These are phyloP conservation scores for Harpagifer antarcticus DNA, from an alignment of 2,797 vertebrate genomes.

Conservation along the genomic window DNA sequence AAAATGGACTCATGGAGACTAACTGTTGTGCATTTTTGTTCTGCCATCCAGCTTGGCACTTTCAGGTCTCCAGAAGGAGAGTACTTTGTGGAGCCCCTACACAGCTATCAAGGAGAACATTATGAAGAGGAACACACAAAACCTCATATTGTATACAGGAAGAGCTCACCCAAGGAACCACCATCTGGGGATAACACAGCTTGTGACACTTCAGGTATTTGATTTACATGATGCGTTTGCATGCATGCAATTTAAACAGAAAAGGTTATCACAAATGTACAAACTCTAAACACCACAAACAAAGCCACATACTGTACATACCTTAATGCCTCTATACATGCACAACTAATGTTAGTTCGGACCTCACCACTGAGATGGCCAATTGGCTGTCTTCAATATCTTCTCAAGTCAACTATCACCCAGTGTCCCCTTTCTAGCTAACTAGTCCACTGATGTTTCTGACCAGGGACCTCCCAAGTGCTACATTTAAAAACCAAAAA, in stretches of 20 bases:
- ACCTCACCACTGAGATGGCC: conserved; percentile 6
- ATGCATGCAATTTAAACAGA: conserved; percentile 2
- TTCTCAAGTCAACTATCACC: conserved; percentile 38
- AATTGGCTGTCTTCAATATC: conserved; percentile 38
- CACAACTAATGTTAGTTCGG: background rate
- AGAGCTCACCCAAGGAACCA: conserved; percentile 79
- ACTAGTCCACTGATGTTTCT: conserved; percentile 15
- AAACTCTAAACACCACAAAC: conserved; percentile 1
- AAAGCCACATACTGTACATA: background rate
- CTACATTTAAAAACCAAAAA: conserved; percentile 4
- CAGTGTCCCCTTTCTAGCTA: conserved; percentile 21
- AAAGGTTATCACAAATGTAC: background rate
- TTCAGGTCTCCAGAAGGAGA: conserved; percentile 97
- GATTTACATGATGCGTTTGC: background rate
- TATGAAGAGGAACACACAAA: conserved; percentile 96
- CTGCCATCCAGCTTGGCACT: conserved; percentile 91
- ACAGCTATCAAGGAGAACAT: conserved; percentile 88
- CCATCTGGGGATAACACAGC: conserved; percentile 76
- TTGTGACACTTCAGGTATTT: conserved; percentile 93
- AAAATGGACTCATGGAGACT: conserved; percentile 41
- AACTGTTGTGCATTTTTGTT: conserved; percentile 46
- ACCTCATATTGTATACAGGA: conserved; percentile 95
- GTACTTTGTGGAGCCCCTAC: conserved; percentile 96
- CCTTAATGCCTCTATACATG: background rate
- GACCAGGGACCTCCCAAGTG: conserved; percentile 22